Conservation (phyloP, 2,113 vertebrate genomes). For the Mirza zaza region DNA sequence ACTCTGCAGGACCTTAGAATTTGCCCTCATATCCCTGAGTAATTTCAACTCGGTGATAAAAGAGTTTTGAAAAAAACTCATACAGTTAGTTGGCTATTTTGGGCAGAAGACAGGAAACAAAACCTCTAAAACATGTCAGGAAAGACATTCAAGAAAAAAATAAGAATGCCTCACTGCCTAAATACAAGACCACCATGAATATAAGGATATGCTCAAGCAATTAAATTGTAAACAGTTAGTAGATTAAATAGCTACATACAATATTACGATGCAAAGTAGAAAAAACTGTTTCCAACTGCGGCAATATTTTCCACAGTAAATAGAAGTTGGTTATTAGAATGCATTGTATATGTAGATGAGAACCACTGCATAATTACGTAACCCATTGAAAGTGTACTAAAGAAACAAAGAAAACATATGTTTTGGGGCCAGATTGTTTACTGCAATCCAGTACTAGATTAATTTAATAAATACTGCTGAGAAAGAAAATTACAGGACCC, state of each 20-base stretch:
- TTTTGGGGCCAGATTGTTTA: slow-evolving; percentile 73
- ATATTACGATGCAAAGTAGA: slow-evolving; percentile 58
- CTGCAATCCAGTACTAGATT: slow-evolving; percentile 68
- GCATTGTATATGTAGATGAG: slow-evolving; percentile 62
- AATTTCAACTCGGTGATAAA: slow-evolving; percentile 33
- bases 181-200: slow-evolving; percentile 58
- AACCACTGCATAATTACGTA: slow-evolving; percentile 71
- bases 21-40: slow-evolving; percentile 35
- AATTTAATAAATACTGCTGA: slow-evolving; percentile 78
- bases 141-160: slow-evolving; percentile 53
- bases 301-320: slow-evolving; percentile 58
- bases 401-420: slow-evolving; percentile 73
- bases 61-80: slow-evolving; percentile 52
- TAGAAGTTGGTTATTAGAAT: slow-evolving; percentile 71
- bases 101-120: slow-evolving; percentile 39
- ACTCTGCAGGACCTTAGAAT: slow-evolving; percentile 48
- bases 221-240: slow-evolving; percentile 43
- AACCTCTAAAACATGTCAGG: slow-evolving; percentile 47
- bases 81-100: slow-evolving; percentile 41
- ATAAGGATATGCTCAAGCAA: slow-evolving; percentile 22
- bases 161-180: slow-evolving; percentile 34
- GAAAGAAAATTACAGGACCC: slow-evolving; percentile 76
- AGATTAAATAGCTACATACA: slow-evolving; percentile 45
- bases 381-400: slow-evolving; percentile 61
- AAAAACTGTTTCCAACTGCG: slow-evolving; percentile 43